Percentiles rank a stretch among this genome's conserved stretches.
Evolutionary conservation across 2,113 vertebrate genomes (phyloP).

Genomic region (Myodes glareolus): DNA sequence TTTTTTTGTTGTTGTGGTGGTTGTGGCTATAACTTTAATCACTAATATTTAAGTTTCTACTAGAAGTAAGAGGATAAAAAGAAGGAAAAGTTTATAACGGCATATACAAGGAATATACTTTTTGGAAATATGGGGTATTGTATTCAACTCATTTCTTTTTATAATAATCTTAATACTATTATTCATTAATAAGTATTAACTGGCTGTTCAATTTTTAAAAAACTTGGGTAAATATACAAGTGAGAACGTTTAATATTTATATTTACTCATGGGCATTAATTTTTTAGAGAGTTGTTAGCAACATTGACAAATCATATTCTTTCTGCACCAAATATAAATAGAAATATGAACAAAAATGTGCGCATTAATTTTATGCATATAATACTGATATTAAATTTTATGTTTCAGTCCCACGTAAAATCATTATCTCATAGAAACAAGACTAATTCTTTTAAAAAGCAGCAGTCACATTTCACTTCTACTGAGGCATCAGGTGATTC

Average conservation of each 20-base stretch:
- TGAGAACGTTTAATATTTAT: slow-evolving; percentile 12
- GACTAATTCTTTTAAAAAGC: background rate
- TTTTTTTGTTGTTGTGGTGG: background rate
- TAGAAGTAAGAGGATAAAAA: slow-evolving; percentile 18
- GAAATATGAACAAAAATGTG: background rate
- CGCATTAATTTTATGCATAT: background rate
- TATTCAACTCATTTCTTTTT: slow-evolving; percentile 14
- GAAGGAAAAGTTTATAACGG: background rate
- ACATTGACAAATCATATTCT: background rate
- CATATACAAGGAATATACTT: background rate
- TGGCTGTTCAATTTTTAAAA: slow-evolving; percentile 41
- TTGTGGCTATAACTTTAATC: slow-evolving; percentile 56
- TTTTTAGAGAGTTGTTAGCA: slow-evolving; percentile 35
- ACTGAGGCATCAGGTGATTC: background rate
- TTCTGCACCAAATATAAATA: slow-evolving; percentile 11
- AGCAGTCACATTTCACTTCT: slow-evolving; percentile 9
- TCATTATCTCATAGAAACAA: background rate
- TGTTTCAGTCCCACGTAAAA: slow-evolving; percentile 2
- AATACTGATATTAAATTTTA: background rate
- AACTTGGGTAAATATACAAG: background rate
- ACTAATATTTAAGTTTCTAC: slow-evolving; percentile 65
- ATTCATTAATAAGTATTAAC: slow-evolving; percentile 59
- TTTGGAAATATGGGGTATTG: background rate
- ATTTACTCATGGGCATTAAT: slow-evolving; percentile 31
- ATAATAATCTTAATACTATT: slow-evolving; percentile 7